Evolutionary conservation across 64 coral and sea anemone genomes (phyloP).

Genomic region (Catalaphyllia jardinei): DNA sequence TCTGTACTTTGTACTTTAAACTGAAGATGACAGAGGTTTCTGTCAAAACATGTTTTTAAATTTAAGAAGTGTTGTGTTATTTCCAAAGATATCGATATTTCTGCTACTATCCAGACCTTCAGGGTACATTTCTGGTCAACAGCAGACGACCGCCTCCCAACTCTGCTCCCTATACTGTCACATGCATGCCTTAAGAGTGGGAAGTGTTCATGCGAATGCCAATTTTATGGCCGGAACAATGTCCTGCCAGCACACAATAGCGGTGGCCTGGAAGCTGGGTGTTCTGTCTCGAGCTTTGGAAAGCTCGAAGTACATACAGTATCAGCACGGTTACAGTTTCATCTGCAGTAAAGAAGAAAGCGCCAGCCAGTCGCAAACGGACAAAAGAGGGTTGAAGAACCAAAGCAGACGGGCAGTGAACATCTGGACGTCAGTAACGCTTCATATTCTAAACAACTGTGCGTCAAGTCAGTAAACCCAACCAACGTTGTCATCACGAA

Average conservation of each 20-base stretch:
- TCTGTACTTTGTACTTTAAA: too few species aligned
- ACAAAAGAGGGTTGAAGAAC: background rate
- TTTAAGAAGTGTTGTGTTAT: too few species aligned
- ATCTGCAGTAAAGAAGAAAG: background rate
- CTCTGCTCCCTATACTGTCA: constrained; percentile 18
- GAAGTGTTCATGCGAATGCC: background rate
- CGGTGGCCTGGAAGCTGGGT: background rate
- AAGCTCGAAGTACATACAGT: background rate
- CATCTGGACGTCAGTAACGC: background rate
- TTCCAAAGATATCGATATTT: too few species aligned
- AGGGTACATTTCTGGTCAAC: background rate
- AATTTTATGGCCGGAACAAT: constrained; percentile 7
- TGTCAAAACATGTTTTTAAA: too few species aligned
- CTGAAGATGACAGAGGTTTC: too few species aligned
- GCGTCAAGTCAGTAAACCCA: constrained; percentile 2
- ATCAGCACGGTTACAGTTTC: background rate
- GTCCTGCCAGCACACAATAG: constrained; percentile 3
- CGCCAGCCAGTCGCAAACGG: background rate
- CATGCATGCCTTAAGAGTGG: constrained; percentile 27
- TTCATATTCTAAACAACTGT: background rate
- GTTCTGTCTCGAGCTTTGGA: background rate
- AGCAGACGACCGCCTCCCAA: background rate
- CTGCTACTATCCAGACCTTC: too few species aligned
- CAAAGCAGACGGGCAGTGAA: background rate
- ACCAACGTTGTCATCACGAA: constrained; percentile 16